These are phyloP conservation scores for Benthosema pterotum DNA, from an alignment of 2,797 vertebrate species.

Conservation along the genomic window DNA sequence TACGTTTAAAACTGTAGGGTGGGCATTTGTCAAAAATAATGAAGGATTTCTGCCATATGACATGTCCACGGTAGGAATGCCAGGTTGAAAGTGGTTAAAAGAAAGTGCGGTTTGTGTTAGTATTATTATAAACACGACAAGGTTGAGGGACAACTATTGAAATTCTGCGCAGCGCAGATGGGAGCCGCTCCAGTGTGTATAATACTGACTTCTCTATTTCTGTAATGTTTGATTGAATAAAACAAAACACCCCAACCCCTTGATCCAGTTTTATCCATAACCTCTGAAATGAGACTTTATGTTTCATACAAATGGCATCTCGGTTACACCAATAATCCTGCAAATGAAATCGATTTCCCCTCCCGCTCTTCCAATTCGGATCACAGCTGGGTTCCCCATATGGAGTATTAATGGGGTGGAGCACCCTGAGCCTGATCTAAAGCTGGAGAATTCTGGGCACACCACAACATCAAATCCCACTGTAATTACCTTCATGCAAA, in stretches of 20 bases:
- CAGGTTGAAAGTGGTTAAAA: no score
- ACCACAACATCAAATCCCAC: constrained; percentile 85
- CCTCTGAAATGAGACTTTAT: constrained; percentile 86
- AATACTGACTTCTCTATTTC: constrained; percentile 70
- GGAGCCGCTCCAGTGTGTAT: constrained; percentile 42
- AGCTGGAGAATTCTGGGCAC: constrained; percentile 82
- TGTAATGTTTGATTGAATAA: constrained; percentile 80
- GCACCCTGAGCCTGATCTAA: constrained; percentile 82
- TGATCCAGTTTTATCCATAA: constrained; percentile 81
- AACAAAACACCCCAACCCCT: constrained; percentile 77
- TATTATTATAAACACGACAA: constrained; percentile 31
- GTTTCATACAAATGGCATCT: constrained; percentile 84
- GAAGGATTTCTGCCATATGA: no score
- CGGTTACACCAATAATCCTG: constrained; percentile 85
- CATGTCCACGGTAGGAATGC: no score
- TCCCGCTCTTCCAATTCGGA: constrained; percentile 84
- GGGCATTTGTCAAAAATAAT: no score
- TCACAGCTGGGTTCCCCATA: constrained; percentile 87
- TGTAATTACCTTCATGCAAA: constrained; percentile 87
- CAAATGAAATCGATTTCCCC: constrained; percentile 88
- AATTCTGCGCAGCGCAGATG: constrained; percentile 65
- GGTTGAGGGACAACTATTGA: constrained; percentile 5
- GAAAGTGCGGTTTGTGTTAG: constrained; percentile 16
- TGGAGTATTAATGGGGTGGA: constrained; percentile 83
- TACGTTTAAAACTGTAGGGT: no score